phyloP scores from a whole-genome alignment of 2,113 vertebrate genomes.

The Leptobrachium leishanense region DNA sequence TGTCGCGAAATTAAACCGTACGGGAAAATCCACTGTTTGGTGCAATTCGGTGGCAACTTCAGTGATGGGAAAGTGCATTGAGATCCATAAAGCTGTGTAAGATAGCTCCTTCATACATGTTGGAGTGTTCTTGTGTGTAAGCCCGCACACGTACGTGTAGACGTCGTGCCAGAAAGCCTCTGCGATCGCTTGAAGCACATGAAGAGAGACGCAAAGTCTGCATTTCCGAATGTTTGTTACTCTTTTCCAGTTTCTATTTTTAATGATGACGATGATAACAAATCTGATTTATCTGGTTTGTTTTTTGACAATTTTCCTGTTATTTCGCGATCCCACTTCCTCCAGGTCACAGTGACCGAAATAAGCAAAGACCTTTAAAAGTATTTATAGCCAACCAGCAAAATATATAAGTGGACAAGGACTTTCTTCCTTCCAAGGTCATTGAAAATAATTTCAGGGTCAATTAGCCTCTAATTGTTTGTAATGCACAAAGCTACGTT shows the following conservation, averaged over 20 bases:
- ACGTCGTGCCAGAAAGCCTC: too few species aligned
- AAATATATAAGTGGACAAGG: conserved; percentile 9
- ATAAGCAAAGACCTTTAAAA: conserved; percentile 23
- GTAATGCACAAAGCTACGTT: background rate
- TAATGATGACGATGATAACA: background rate
- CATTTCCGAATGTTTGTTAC: background rate
- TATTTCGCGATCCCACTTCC: conserved; percentile 13
- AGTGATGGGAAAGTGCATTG: too few species aligned
- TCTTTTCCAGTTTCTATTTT: background rate
- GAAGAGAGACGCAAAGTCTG: conserved; percentile 6
- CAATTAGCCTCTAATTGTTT: conserved; percentile 11
- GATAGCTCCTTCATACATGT: too few species aligned
- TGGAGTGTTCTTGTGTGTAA: too few species aligned
- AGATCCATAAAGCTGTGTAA: too few species aligned
- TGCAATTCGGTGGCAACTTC: too few species aligned
- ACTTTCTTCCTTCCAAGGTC: background rate
- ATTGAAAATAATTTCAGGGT: conserved; percentile 2
- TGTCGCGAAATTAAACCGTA: too few species aligned
- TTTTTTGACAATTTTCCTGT: conserved; percentile 22
- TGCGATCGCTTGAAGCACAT: too few species aligned
- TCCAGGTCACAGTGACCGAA: conserved; percentile 28
- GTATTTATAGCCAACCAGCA: background rate
- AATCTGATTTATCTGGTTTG: background rate
- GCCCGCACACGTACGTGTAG: too few species aligned
- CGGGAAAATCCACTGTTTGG: too few species aligned